Evolutionary conservation across 2,113 vertebrate species (phyloP).

Genomic region (Cairina moschata): DNA sequence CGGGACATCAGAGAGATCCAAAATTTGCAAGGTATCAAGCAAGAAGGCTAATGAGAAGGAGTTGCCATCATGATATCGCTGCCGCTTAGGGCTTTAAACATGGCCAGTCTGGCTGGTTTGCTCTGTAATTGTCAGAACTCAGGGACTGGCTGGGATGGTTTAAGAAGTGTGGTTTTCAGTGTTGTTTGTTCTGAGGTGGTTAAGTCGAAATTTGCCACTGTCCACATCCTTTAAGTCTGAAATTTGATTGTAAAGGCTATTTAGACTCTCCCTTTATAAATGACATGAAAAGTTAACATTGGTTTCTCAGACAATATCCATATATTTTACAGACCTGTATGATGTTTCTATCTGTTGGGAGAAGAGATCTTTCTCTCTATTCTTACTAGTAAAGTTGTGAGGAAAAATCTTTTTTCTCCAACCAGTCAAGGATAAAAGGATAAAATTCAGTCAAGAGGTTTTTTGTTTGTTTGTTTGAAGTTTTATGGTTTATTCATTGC

Average conservation of each 20-base stretch:
- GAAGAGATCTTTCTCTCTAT: neutral
- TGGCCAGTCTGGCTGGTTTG: neutral
- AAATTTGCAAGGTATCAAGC: neutral
- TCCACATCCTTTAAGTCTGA: neutral
- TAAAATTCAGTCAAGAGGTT: neutral
- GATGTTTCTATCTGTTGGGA: neutral
- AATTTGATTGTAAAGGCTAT: neutral
- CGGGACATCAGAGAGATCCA: neutral
- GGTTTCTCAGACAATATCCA: neutral
- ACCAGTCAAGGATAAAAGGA: neutral
- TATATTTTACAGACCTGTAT: neutral
- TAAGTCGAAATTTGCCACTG: neutral
- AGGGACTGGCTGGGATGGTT: neutral
- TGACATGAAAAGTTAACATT: neutral
- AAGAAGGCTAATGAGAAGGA: neutral
- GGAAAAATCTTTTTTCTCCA: neutral
- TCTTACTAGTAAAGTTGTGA: neutral
- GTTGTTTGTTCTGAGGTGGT: neutral
- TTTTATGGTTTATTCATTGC: neutral
- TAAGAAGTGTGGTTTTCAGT: neutral
- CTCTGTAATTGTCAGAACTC: neutral
- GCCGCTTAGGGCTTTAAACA: neutral
- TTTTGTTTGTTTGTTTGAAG: neutral
- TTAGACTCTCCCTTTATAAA: neutral
- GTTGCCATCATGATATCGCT: neutral